Percentiles rank a stretch among this genome's conserved stretches.
These are phyloP conservation scores for Chloropsis hardwickii DNA, from an alignment of 2,113 vertebrate genomes.

Conservation along the genomic window DNA sequence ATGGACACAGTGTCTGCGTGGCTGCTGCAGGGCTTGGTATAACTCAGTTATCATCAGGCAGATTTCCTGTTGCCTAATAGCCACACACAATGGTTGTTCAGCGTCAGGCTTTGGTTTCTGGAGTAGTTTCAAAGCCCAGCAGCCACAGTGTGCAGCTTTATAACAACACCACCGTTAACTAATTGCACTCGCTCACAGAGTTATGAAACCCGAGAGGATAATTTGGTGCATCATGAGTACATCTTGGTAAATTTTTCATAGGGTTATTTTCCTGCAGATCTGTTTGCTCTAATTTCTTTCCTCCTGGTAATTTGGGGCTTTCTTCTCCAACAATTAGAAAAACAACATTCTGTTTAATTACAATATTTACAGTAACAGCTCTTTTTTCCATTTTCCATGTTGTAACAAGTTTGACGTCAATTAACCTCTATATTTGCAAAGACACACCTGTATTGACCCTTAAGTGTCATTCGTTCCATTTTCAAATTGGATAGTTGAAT, in stretches of 20 bases:
- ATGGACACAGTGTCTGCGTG: slow-evolving; percentile 62
- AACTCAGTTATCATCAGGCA: slow-evolving; percentile 61
- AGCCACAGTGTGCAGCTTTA: slow-evolving; percentile 30
- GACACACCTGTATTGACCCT: not conserved
- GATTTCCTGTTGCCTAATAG: slow-evolving; percentile 70
- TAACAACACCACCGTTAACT: slow-evolving; percentile 24
- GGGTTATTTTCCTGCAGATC: slow-evolving; percentile 21
- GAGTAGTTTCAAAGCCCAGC: slow-evolving; percentile 42
- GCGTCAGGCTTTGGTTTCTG: slow-evolving; percentile 33
- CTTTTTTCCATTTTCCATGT: not conserved
- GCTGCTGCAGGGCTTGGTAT: slow-evolving; percentile 50
- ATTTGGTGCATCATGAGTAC: slow-evolving; percentile 5
- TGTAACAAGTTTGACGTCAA: not conserved
- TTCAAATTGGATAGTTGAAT: not conserved
- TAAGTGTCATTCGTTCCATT: not conserved
- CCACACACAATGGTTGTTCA: slow-evolving; percentile 60
- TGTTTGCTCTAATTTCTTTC: slow-evolving; percentile 41
- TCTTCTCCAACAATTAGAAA: slow-evolving; percentile 48
- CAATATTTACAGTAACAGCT: slow-evolving; percentile 32
- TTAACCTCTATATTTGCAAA: not conserved
- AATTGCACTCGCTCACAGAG: not conserved
- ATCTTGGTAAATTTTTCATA: slow-evolving; percentile 40
- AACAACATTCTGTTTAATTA: slow-evolving; percentile 51
- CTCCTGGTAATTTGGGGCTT: slow-evolving; percentile 17
- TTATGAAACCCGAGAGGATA: slow-evolving; percentile 26